Base-by-base conservation (phyloP, 2,888 invertebrate genomes). In the Phalera bucephala region DNA sequence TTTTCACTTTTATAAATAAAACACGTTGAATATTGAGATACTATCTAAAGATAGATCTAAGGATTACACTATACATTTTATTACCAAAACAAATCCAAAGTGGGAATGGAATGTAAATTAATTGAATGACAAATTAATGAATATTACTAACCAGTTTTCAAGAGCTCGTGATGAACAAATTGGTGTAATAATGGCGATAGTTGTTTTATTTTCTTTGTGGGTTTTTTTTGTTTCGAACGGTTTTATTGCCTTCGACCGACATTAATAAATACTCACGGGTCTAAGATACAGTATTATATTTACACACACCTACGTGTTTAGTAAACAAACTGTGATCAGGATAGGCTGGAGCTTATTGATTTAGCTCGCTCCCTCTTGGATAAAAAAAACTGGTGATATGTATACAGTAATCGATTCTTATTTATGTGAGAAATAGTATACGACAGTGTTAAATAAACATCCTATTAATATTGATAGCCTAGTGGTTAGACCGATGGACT, bases 111-210 rank as follows among this genome's bases (percentile, higher is more conserved):
- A 48, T 40, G 45, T 38, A 45, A 36, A 41, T 47, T 48, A 44
- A 52, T 50, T 44, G 38, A 36, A 40, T 32, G 41, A 47, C 52
- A 52, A 36, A 52, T 47, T 52, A 47, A 53, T 53, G 52, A 47
- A 56, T 40, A 52, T 56, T 52, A 33, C 43, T 40, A 33, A 27
- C 32, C 22, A 53, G 43, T 29, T 43, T 32, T 53, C 49, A 42
- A 34, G 21, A 20, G 26, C 1, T 28, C 17, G 10, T 39, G 33
- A 44, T 20, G 27, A 40, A 40, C 32, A 44, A 27, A 43, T 45
- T 38, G 23, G 29, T 20, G 31, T 36, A 44, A 56, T 44, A 47
- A 40, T 3, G 31, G 9, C 2, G 9, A 30, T 12, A 36, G 26
- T n/a, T 26, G 31, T 34, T 47, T 44, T 38, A 4, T 35, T 52